These are phyloP conservation scores for Onthophagus taurus DNA, from an alignment of 1,140 invertebrate species.

Conservation along the genomic window DNA sequence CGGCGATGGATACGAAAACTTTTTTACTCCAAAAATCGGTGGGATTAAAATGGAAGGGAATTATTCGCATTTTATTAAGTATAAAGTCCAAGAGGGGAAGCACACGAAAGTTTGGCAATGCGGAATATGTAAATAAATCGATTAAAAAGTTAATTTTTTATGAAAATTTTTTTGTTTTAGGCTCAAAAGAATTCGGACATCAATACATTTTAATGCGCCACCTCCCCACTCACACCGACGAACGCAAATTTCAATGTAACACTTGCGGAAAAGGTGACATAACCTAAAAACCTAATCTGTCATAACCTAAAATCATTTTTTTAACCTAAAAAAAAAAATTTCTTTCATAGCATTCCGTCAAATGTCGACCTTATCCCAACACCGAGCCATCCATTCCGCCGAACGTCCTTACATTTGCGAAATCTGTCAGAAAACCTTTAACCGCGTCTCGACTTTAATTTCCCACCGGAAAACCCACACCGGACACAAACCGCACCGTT, in stretches of 20 bases:
- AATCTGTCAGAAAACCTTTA: slow-evolving; percentile 66
- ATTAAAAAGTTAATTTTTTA: too few relatives aligned
- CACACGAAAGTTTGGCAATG: slow-evolving; percentile 55
- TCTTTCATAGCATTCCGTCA: slow-evolving; percentile 63
- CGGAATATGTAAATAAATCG: slow-evolving; percentile 49
- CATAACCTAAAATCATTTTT: too few relatives aligned
- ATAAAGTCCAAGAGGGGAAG: slow-evolving; percentile 47
- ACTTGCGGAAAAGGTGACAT: slow-evolving; percentile 53
- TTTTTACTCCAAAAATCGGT: neutral
- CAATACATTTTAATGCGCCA: slow-evolving; percentile 73
- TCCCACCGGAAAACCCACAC: slow-evolving; percentile 67
- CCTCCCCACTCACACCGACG: slow-evolving; percentile 71
- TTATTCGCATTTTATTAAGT: slow-evolving; percentile 45
- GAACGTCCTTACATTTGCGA: slow-evolving; percentile 62
- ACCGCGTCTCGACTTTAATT: slow-evolving; percentile 64
- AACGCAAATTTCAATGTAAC: slow-evolving; percentile 70
- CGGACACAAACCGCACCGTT: slow-evolving; percentile 60
- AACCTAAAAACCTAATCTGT: too few relatives aligned
- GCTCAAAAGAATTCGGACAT: slow-evolving; percentile 61
- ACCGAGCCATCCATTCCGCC: slow-evolving; percentile 62
- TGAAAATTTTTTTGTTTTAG: too few relatives aligned
- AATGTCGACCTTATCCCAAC: slow-evolving; percentile 62
- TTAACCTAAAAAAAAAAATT: too few relatives aligned
- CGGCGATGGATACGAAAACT: neutral
- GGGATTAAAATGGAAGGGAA: slow-evolving; percentile 3